Evolutionary conservation across 1,140 invertebrate genomes (phyloP), one percentile per base, ranked within the genome.

Genomic region (Heliothis virescens): DNA sequence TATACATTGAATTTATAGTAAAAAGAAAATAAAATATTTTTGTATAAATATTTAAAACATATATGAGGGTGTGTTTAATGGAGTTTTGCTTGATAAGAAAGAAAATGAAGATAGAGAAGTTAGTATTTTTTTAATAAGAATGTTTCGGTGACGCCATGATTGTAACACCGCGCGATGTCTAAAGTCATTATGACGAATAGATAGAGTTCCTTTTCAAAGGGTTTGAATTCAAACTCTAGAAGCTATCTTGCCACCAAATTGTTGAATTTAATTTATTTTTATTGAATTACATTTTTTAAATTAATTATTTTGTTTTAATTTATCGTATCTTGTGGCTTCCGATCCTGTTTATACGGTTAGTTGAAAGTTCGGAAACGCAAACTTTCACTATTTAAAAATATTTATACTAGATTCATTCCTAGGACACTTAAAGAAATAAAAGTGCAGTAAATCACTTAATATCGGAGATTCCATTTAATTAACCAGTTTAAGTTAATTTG

Each of bases 181-280:
- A 75, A 18, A 75, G 55, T 21, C 18, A 62, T 62, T 29, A 53
- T 48, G 72, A 75, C 72, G 29, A 82, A 84, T 83, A 80, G 86
- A 87, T 87, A 88, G 86, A 92, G 90, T 92, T 92, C 90, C 90
- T 91, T 85, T 73, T 85, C 71, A 57, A 81, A 86, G 86, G 86
- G 85, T 89, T 86, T 63, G 81, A 73, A 79, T 76, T 65, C 78
- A 71, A 29, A 85, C 85, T 90, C 87, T 85, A 89, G 91, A 93
- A 91, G 91, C 91, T 93, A 91, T 93, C 91, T 92, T 93, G 91
- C 90, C 91, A 88, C 91, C 91, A 93, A 93, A 93, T 93, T 91
- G 88, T 92, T 92, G 80, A 86, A 76, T 84, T 92, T 87, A 73
- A 90, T 91, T 91, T 90, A 90, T 89, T 91, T 86, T 82, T 84